Evolutionary conservation across 1,140 invertebrate genomes (phyloP).

Genomic region (Pogonus chalceus): DNA sequence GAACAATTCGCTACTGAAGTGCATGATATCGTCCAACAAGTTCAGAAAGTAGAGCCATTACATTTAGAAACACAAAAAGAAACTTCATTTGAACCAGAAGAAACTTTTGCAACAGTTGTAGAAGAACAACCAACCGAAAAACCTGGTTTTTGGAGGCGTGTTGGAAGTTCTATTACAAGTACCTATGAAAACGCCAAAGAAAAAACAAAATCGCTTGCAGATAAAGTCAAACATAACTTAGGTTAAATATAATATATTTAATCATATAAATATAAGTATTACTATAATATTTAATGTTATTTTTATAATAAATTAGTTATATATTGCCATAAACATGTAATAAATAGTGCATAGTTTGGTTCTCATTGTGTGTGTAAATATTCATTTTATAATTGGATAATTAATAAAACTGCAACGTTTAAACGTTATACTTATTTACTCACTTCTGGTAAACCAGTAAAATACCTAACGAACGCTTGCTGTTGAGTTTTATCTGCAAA

Average conservation of each 20-base stretch:
- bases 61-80: background rate
- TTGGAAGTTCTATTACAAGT: background rate
- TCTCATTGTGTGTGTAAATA: too few species aligned
- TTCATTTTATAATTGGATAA: too few species aligned
- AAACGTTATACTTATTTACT: too few species aligned
- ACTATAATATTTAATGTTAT: too few species aligned
- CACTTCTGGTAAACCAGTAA: too few species aligned
- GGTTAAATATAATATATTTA: background rate
- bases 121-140: background rate
- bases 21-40: background rate
- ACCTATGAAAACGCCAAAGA: background rate
- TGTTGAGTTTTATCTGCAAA: too few species aligned
- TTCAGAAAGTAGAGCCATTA: background rate
- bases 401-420: too few species aligned
- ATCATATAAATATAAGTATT: too few species aligned
- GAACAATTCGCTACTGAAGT: background rate
- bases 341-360: too few species aligned
- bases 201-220: background rate
- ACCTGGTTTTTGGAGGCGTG: background rate
- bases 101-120: background rate
- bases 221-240: background rate
- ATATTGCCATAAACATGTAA: too few species aligned
- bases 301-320: too few species aligned
- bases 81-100: background rate
- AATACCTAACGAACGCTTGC: too few species aligned